Conservation (phyloP, 1,140 invertebrate genomes). For the Chionoecetes opilio region DNA sequence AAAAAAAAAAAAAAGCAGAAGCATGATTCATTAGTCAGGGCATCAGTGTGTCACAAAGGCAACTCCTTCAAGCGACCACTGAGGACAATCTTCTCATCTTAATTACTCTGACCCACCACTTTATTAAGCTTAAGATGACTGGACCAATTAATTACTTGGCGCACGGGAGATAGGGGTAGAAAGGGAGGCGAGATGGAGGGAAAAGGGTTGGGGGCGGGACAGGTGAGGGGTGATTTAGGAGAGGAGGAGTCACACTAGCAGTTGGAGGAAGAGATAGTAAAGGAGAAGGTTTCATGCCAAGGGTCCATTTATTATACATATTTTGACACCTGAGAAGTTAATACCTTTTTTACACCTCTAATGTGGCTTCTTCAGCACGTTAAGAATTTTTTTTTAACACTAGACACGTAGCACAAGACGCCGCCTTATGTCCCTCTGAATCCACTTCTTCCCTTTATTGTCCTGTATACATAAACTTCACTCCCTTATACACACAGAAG, state of each 20-base stretch:
- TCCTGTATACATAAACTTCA: too few relatives aligned
- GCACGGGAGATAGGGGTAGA: not conserved
- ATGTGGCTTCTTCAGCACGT: too few relatives aligned
- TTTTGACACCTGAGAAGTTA: too few relatives aligned
- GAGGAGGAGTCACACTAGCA: not conserved
- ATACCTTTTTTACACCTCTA: too few relatives aligned
- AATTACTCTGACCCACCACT: not conserved
- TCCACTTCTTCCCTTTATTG: too few relatives aligned
- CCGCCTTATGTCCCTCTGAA: too few relatives aligned
- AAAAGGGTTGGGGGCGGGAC: not conserved
- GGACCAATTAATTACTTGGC: not conserved
- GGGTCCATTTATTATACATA: too few relatives aligned
- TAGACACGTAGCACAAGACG: too few relatives aligned
- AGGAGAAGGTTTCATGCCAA: not conserved
- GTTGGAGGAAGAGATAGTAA: not conserved
- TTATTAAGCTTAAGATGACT: constrained; percentile 20
- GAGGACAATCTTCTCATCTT: not conserved
- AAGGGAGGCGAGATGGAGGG: not conserved
- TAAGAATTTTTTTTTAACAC: too few relatives aligned
- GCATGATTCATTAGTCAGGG: not conserved
- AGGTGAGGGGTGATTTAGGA: not conserved
- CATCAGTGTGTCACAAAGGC: not conserved
- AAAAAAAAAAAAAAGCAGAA: not conserved
- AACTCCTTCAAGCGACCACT: not conserved
- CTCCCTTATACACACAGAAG: too few relatives aligned